Percentiles rank a stretch among this genome's conserved stretches.
These are phyloP conservation scores for Corythoichthys intestinalis DNA, from an alignment of 2,113 vertebrate species.

Conservation along the genomic window DNA sequence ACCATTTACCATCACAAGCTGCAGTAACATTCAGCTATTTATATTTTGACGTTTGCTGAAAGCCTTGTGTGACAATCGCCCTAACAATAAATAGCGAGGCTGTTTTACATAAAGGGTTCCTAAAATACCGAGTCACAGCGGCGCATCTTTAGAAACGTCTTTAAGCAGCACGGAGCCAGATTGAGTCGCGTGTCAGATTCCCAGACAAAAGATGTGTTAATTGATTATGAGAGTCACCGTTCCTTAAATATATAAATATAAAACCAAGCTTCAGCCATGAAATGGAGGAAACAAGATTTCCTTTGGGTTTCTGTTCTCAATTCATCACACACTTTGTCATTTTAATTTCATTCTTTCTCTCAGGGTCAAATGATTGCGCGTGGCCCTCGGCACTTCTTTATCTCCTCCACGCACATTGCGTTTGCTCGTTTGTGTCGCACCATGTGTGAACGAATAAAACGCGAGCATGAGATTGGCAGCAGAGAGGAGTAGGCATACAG, in stretches of 20 bases:
- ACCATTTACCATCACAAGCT: slow-evolving; percentile 7
- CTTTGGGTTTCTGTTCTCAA: slow-evolving; percentile 36
- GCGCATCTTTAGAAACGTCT: background rate
- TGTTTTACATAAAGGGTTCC: slow-evolving; percentile 8
- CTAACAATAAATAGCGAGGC: slow-evolving; percentile 6
- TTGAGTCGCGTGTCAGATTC: slow-evolving; percentile 17
- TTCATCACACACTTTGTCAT: slow-evolving; percentile 49
- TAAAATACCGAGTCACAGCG: background rate
- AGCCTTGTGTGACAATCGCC: slow-evolving; percentile 7
- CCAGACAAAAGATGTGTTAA: slow-evolving; percentile 28
- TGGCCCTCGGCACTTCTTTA: slow-evolving; percentile 59
- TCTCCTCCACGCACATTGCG: slow-evolving; percentile 46
- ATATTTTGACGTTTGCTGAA: slow-evolving; percentile 4
- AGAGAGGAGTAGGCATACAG: slow-evolving; percentile 9
- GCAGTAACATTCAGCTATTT: background rate
- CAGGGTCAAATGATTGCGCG: slow-evolving; percentile 55
- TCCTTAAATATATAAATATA: slow-evolving; percentile 20
- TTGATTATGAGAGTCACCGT: slow-evolving; percentile 42
- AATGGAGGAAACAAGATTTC: slow-evolving; percentile 45
- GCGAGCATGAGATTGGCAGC: slow-evolving; percentile 11
- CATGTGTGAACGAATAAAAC: slow-evolving; percentile 31
- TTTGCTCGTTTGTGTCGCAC: slow-evolving; percentile 26
- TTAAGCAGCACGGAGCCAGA: background rate
- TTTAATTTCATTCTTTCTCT: slow-evolving; percentile 49
- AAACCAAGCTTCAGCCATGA: slow-evolving; percentile 33